Conservation (phyloP, 2,888 invertebrate genomes). For the Melinaea marsaeus region DNA sequence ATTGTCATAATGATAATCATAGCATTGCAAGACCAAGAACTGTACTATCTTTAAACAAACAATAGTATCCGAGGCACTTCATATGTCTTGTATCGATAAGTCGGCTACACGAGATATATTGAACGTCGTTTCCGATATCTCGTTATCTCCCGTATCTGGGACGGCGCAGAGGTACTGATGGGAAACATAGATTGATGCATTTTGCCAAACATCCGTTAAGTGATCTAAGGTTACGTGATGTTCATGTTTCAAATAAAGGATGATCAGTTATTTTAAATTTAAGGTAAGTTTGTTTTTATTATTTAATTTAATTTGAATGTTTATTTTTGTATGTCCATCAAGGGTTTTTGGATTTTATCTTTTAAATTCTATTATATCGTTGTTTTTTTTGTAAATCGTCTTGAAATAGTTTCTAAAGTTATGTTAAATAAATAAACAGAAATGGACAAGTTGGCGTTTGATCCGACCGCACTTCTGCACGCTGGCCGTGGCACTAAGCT, state of each 20-base stretch:
- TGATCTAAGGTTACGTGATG: constrained; percentile 13
- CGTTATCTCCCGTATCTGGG: constrained; percentile 58
- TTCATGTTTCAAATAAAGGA: constrained; percentile 32
- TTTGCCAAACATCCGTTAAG: constrained; percentile 11
- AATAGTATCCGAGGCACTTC: constrained; percentile 38
- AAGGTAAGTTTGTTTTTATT: constrained; percentile 32
- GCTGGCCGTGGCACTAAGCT: constrained; percentile 74
- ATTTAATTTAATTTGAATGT: background rate
- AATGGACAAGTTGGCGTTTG: constrained; percentile 48
- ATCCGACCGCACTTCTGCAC: constrained; percentile 67
- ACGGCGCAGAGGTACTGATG: constrained; percentile 35
- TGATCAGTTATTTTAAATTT: constrained; percentile 35
- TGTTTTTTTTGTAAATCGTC: background rate
- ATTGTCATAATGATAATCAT: background rate
- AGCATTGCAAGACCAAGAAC: background rate
- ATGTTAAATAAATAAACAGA: constrained; percentile 34
- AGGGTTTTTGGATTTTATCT: too few species aligned
- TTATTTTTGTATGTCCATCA: too few species aligned
- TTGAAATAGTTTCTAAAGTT: background rate
- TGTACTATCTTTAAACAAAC: constrained; percentile 35
- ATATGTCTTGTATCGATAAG: constrained; percentile 45
- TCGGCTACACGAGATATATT: constrained; percentile 46
- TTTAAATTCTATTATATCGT: background rate
- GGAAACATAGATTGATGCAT: constrained; percentile 34
- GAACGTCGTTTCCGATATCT: constrained; percentile 43